Evolutionary conservation across 2,797 vertebrate genomes (phyloP), one percentile per base, ranked within the genome.

Genomic region (Menidia menidia): DNA sequence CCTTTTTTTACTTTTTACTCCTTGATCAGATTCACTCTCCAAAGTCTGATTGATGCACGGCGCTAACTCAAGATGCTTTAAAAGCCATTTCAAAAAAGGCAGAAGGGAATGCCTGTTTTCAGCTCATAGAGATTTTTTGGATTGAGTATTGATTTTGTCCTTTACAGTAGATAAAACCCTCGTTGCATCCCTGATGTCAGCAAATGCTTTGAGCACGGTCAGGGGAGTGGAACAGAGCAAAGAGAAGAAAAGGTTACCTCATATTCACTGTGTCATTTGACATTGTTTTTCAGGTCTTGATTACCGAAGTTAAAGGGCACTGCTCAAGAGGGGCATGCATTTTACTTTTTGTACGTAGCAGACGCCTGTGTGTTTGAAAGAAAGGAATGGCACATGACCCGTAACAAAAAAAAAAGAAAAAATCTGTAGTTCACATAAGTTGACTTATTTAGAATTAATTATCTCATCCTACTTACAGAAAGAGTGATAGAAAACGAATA

Each of bases 81-180:
- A 77, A 71, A 71, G 58, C 59, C 18, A 32, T 69, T 80, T 74
- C 44, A 59, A 47, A 68, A 68, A 70, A 81, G 58, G 41, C 43
- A 54, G 64, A 48, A 68, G 42, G 39, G 65, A 75, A 76, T 44
- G 30, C 39, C 50, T 73, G 53, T 84, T 73, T 80, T 70, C 55
- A 75, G 58, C 61, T 75, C 69, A 60, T 51, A 66, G 19, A 71
- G 41, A 64, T 51, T 80, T 71, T 51, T 79, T 74, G 77, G 54
- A 73, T 66, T 71, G 60, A 73, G 33, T 80, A 84, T 81, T 82
- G 64, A 81, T 87, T 81, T 75, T 2, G 62, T 77, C 75, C 41
- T 84, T 75, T 66, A 75, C 47, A 69, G 68, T 77, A 77, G 68
- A 81, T 75, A 78, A 78, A 81, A 77, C 42, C 51, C 35, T 56